Evolutionary conservation across 2,113 vertebrate genomes (phyloP).

Genomic region (Uropsilus gracilis): DNA sequence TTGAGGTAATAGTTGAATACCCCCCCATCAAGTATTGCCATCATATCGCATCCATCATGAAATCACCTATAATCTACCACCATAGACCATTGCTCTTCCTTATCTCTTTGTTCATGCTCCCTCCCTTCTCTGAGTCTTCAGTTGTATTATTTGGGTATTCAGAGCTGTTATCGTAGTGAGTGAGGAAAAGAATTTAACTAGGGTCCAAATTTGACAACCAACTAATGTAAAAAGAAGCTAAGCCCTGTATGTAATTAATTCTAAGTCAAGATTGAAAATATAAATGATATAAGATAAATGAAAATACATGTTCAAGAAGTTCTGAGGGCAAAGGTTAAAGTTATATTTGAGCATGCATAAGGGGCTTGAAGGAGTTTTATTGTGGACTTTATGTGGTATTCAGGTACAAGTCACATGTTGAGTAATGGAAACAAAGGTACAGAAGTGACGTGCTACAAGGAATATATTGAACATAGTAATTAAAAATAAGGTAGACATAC

Average conservation of each 20-base stretch:
- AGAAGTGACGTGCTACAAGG: neutral
- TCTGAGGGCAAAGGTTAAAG: neutral
- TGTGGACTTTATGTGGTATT: neutral
- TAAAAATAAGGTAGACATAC: neutral
- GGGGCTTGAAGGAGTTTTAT: neutral
- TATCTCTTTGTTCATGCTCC: too few species aligned
- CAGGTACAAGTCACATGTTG: neutral
- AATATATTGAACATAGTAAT: neutral
- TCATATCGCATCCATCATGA: too few species aligned
- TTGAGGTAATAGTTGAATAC: too few species aligned
- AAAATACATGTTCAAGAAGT: neutral
- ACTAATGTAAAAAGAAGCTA: constrained; percentile 4
- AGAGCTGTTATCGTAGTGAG: neutral
- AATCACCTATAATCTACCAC: too few species aligned
- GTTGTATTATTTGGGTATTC: neutral
- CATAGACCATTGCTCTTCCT: too few species aligned
- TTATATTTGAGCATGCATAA: neutral
- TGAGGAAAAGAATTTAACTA: neutral
- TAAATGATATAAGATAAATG: neutral
- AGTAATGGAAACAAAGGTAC: neutral
- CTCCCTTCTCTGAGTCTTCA: too few species aligned
- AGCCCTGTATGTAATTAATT: neutral
- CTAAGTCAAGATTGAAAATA: neutral
- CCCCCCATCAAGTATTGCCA: too few species aligned
- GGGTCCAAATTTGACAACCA: neutral